Base-by-base conservation (phyloP, 2,888 invertebrate species). In the Ennomos quercinarius region DNA sequence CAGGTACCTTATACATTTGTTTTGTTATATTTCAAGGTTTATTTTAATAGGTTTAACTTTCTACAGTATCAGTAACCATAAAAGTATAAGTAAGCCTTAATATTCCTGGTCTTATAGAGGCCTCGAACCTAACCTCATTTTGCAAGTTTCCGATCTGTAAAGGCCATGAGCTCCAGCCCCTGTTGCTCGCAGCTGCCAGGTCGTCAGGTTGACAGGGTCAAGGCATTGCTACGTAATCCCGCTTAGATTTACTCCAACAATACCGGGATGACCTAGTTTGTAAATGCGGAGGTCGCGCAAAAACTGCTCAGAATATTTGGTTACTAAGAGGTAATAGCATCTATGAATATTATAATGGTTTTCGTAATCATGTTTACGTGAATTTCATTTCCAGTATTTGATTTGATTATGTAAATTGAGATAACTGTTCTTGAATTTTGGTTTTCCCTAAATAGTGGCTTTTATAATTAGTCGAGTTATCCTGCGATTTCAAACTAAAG, bases 151-250 rank as follows among this genome's bases (percentile, higher is more conserved):
- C 11, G 50, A 51, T 42, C 51, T 12, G 42, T 10, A 17, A 43
- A 52, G 51, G 57, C 46, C 45, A 36, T 50, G 50, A 27, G 13
- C 40, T 47, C 46, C 45, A 13, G 49, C 53, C 43, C 52, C 57
- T 51, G 43, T 46, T 46, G 45, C 56, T 42, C 46, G 9, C 37
- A 36, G 42, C 39, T 13, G 3, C 49, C 40, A 48, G 48, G 44
- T 12, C 46, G 39, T 37, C 52, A 58, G 58, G 58, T 43, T 48
- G 41, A 9, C 53, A 54, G 59, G 59, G 59, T 59, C 59, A 59
- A 59, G 59, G 59, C 54, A 54, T 13, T 17, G 34, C 53, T 45
- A 41, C 45, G 45, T 59, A 45, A 45, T 47, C 42, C 56, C 12
- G 39, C 39, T 34, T 27, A 11, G 13, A 40, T n/a, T 48, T 34